phyloP scores from a whole-genome alignment of 2,888 invertebrate species.

The Agonopterix subpropinquella region DNA sequence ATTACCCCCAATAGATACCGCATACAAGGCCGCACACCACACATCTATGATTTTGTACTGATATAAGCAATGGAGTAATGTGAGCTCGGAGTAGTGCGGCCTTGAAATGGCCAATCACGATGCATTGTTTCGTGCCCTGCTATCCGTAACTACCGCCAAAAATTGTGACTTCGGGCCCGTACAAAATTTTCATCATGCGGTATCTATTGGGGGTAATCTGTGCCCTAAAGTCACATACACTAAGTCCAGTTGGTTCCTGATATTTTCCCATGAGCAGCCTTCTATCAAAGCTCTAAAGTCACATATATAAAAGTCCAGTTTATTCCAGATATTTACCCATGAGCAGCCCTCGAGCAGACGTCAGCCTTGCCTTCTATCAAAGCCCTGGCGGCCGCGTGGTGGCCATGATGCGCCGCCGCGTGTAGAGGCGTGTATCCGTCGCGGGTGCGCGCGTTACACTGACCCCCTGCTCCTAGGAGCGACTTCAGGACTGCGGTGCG shows the following conservation, averaged over 20 bases:
- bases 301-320: not conserved
- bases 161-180: too few relatives aligned
- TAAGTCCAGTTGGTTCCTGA: not conserved
- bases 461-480: constrained; percentile 85
- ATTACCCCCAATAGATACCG: too few relatives aligned
- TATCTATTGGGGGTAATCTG: too few relatives aligned
- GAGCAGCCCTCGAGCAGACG: constrained; percentile 85
- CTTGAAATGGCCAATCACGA: too few relatives aligned
- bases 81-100: too few relatives aligned
- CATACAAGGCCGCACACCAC: too few relatives aligned
- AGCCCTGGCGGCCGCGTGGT: constrained; percentile 92
- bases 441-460: constrained; percentile 82
- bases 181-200: too few relatives aligned
- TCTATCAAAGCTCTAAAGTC: constrained; percentile 70
- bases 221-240: not conserved
- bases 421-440: constrained; percentile 96
- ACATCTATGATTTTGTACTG: too few relatives aligned
- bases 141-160: too few relatives aligned
- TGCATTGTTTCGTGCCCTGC: too few relatives aligned
- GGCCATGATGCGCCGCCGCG: constrained; percentile 98
- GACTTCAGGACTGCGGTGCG: constrained; percentile 89
- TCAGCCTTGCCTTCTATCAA: constrained; percentile 92
- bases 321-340: constrained; percentile 63
- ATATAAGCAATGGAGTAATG: too few relatives aligned
- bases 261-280: constrained; percentile 79